These are phyloP conservation scores for Alentia gelatinosa DNA, from an alignment of 2,888 invertebrate species.

Conservation along the genomic window DNA sequence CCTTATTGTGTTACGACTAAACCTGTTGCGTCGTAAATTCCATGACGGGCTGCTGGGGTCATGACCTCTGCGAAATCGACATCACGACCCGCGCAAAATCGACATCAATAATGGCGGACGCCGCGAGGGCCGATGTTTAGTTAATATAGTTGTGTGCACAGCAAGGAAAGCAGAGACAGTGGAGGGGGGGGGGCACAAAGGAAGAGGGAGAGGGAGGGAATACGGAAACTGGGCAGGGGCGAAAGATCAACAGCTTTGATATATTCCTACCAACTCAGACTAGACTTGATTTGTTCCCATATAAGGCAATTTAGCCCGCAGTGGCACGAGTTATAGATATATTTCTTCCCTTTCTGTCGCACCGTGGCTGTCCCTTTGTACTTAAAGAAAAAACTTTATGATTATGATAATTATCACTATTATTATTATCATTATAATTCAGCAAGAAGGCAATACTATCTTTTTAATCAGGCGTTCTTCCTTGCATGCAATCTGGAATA, in stretches of 20 bases:
- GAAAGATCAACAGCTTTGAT: not conserved
- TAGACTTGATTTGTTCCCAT: not conserved
- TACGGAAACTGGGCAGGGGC: not conserved
- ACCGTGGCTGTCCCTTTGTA: too few species aligned
- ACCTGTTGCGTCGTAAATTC: constrained; percentile 15
- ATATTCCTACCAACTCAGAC: not conserved
- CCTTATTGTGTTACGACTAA: constrained; percentile 17
- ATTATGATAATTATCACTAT: too few species aligned
- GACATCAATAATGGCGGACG: constrained; percentile 23
- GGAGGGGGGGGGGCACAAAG: too few species aligned
- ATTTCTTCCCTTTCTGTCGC: too few species aligned
- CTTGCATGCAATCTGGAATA: too few species aligned
- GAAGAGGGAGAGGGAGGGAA: not conserved
- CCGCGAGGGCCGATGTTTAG: not conserved
- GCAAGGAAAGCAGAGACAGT: not conserved
- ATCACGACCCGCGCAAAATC: not conserved
- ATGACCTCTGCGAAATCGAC: not conserved
- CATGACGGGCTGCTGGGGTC: not conserved
- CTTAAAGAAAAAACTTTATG: too few species aligned
- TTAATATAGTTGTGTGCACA: not conserved
- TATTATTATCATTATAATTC: too few species aligned
- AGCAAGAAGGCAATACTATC: too few species aligned
- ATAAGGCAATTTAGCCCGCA: too few species aligned
- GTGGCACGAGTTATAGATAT: too few species aligned
- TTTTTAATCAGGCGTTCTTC: too few species aligned